These are phyloP conservation scores for Coranthus polyacanthus DNA, from an alignment of 2,797 vertebrate genomes.

Conservation along the genomic window DNA sequence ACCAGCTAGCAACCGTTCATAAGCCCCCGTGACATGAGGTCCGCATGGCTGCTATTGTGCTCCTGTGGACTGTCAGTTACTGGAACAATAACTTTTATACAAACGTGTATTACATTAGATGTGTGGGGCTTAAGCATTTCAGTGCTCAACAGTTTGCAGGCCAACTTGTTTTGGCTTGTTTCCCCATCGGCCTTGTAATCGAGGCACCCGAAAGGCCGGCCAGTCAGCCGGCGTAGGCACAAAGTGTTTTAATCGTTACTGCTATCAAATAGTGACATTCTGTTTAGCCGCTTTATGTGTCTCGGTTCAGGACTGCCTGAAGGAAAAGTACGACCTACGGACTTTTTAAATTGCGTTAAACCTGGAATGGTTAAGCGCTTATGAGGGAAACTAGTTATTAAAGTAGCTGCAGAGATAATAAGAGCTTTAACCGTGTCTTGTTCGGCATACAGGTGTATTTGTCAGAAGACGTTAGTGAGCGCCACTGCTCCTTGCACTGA, in stretches of 20 bases:
- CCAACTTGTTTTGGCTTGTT: slow-evolving; percentile 64
- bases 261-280: too few relatives aligned
- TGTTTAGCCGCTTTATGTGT: too few relatives aligned
- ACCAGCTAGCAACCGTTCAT: slow-evolving; percentile 48
- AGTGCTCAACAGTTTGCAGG: slow-evolving; percentile 1
- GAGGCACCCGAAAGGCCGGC: slow-evolving; percentile 44
- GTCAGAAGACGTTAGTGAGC: background rate
- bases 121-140: background rate
- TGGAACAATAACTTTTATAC: background rate
- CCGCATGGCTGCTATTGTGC: slow-evolving; percentile 69
- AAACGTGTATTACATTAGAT: too few relatives aligned
- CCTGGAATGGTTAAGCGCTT: too few relatives aligned
- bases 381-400: too few relatives aligned
- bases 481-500: slow-evolving; percentile 20
- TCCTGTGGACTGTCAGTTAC: slow-evolving; percentile 12
- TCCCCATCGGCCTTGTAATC: slow-evolving; percentile 55
- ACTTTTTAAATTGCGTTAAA: too few relatives aligned
- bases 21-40: slow-evolving; percentile 82
- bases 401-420: background rate
- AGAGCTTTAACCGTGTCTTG: fast-evolving
- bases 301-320: too few relatives aligned
- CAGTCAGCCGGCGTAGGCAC: background rate
- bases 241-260: fast-evolving
- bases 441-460: slow-evolving; percentile 9
- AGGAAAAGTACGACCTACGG: too few relatives aligned